These are phyloP conservation scores for Brachionus calyciflorus DNA, from an alignment of 1,140 invertebrate genomes.

Conservation along the genomic window DNA sequence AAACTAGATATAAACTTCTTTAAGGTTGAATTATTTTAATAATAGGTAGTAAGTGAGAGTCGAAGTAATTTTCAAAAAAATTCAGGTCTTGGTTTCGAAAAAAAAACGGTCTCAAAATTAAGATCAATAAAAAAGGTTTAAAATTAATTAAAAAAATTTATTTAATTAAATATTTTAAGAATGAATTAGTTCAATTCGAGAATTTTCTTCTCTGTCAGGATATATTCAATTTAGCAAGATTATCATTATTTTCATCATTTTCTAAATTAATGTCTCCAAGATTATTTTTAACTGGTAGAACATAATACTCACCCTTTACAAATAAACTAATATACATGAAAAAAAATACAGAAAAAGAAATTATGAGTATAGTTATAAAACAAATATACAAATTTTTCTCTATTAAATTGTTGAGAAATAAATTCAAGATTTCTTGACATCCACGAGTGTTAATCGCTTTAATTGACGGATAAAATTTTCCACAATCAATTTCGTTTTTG, in stretches of 20 bases:
- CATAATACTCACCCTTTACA: neutral
- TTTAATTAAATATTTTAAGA: neutral
- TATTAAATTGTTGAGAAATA: conserved; percentile 6
- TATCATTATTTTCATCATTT: neutral
- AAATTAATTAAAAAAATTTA: no score
- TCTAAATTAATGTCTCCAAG: neutral
- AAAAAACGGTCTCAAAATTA: no score
- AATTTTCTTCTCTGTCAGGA: no score
- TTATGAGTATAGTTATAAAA: neutral
- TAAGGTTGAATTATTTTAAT: no score
- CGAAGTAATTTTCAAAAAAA: no score
- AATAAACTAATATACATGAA: neutral
- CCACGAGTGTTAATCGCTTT: neutral
- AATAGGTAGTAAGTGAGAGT: no score
- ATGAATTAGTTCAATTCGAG: no score
- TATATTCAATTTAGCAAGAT: no score
- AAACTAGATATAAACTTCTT: no score
- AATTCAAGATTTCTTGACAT: neutral
- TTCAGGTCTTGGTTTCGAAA: no score
- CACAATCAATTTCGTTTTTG: conserved; percentile 2
- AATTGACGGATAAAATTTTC: neutral
- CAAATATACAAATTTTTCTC: neutral
- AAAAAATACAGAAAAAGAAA: neutral
- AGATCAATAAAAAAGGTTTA: no score
- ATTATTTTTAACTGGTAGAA: neutral